phyloP scores from a whole-genome alignment of 1,140 invertebrate species.

The Cyphomyrmex costatus region DNA sequence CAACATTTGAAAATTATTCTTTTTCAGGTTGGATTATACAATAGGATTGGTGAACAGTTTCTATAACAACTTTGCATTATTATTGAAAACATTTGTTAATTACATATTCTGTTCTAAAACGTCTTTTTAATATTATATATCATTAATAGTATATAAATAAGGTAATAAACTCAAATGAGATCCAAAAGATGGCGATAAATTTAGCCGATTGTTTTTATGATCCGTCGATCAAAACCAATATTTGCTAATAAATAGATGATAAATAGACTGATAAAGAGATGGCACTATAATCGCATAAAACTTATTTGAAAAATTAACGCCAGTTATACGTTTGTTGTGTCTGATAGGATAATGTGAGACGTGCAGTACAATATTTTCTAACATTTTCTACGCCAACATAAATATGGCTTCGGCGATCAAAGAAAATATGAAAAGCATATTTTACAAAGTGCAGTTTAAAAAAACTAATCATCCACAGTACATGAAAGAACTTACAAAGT shows the following conservation, averaged over 20 bases:
- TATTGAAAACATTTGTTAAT: not conserved
- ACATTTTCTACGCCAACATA: not conserved
- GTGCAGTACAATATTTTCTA: too few relatives aligned
- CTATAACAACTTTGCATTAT: slow-evolving; percentile 27
- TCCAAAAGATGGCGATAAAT: not conserved
- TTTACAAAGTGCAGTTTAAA: slow-evolving; percentile 88
- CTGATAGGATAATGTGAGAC: too few relatives aligned
- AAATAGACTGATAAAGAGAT: not conserved
- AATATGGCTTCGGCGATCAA: slow-evolving; percentile 21
- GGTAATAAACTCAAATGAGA: not conserved
- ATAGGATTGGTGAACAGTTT: slow-evolving; percentile 11
- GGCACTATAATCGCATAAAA: not conserved
- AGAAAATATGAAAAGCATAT: slow-evolving; percentile 82
- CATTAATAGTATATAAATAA: not conserved
- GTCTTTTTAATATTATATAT: not conserved
- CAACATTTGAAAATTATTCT: not conserved
- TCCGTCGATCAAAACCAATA: not conserved
- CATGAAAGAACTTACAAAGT: slow-evolving; percentile 88
- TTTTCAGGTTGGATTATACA: not conserved
- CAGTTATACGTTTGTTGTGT: not conserved
- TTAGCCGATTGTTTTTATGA: not conserved
- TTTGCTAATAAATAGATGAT: too few relatives aligned
- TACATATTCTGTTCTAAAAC: not conserved
- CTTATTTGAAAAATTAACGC: slow-evolving; percentile 34
- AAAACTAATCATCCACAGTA: slow-evolving; percentile 89